phyloP scores from a whole-genome alignment of 2,797 vertebrate genomes.

The Hyperoplus lanceolatus region DNA sequence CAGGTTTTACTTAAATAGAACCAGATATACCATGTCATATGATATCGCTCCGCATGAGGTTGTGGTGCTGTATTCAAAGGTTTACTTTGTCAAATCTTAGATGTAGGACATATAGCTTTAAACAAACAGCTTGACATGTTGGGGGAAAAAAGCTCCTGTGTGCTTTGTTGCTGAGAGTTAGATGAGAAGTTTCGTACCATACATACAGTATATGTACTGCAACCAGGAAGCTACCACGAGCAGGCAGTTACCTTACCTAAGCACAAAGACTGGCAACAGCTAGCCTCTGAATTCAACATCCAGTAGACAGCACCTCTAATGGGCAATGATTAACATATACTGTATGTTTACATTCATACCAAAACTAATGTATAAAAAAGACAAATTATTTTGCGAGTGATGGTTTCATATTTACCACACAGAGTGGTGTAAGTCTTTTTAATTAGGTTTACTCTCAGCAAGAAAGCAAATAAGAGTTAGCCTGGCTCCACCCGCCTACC shows the following conservation, averaged over 20 bases:
- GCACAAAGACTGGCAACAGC: background rate
- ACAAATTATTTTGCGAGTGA: background rate
- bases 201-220: background rate
- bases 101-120: background rate
- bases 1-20: conserved; percentile 26
- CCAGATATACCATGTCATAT: conserved; percentile 22
- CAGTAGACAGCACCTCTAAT: background rate
- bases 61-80: conserved; percentile 6
- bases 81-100: background rate
- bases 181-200: background rate
- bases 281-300: background rate
- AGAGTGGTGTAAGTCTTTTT: background rate
- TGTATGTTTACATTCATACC: background rate
- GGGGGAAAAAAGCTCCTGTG: background rate
- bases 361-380: conserved; percentile 4
- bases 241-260: background rate
- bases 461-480: background rate
- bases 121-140: conserved; percentile 1
- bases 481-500: no score
- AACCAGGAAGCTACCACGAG: background rate
- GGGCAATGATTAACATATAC: background rate
- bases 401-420: background rate
- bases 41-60: conserved; percentile 23
- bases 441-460: background rate
- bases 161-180: background rate